Base-by-base conservation (phyloP, 2,797 vertebrate genomes). In the Pitangus sulphuratus region DNA sequence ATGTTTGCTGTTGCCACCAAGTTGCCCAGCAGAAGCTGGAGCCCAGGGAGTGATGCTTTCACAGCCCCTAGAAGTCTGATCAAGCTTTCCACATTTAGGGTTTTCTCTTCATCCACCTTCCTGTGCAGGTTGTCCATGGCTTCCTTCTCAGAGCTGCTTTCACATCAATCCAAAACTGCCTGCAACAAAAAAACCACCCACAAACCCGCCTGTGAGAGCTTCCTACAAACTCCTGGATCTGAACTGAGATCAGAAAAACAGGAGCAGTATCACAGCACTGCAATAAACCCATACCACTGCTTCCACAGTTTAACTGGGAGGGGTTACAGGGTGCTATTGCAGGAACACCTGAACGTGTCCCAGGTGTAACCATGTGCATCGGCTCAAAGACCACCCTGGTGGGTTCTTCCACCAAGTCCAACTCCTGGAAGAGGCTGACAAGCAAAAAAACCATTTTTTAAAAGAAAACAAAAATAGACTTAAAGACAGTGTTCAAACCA, bases 101-200 rank as follows among this genome's bases (percentile, higher is more conserved):
- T 97, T 72, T 98, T 98, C 90, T 98, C 98, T 93, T 97, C 84
- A 35, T 89, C 94, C 89, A 98, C 96, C 35, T 88, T 97, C 87
- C 92, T 97, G 91, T 98, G 60, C 83, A 99, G 94, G 84, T 79
- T 98, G 88, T 97, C 97, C 70, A 98, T 5, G 1, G 94, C 97
- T 58, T 98, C 96, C 75, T 88, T 96, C 44, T 96, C 95, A 61
- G 98, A 98, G 30, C 76, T 31, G 18, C 97, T 96, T 95, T 98
- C 92, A 68, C 98, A 99, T 98, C 98, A 99, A 97, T 95, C 96
- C 93, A 97, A 94, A 91, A 99, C 97, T 48, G 98, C 97, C 99
- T 99, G 96, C 8, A 13, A 90, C 39, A 80, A 89, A 93, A 76
- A 94, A 92, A 15, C 8, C 50, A 94, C 69, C 15, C 90, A 75